Evolutionary conservation across 2,888 invertebrate species (phyloP), one percentile per base, ranked within the genome.

Genomic region (Rhopalosiphum nymphaeae): DNA sequence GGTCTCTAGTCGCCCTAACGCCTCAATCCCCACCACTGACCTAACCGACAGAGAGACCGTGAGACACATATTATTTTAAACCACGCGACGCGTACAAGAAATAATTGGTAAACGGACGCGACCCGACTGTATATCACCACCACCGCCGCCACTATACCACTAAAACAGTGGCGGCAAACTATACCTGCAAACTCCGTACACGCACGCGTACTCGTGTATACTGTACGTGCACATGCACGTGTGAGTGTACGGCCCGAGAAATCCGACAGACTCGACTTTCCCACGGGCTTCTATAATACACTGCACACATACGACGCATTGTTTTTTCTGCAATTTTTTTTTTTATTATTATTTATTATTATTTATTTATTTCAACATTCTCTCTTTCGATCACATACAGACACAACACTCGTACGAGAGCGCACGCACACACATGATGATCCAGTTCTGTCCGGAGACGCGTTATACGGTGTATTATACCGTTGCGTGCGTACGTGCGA

Each of bases 31-130:
- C 67, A 78, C 5, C 67, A 78, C n/a, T 78, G 67, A 36, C 67
- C 16, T 36, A 36, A 36, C 67, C 67, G 16, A 78, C 21, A 36
- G 67, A 46, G 67, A 46, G 46, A 91, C 85, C 91, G 91, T 91
- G 91, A 91, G 91, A 91, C 91, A 46, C 85, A 78, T 46, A 49
- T 16, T 36, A 26, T 42, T 56, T 49, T 46, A 67, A 67, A 67
- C 67, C 67, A 46, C 46, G 86, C 44, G 44, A 44, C 85, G 89
- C 90, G 90, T 36, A 67, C 67, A 93, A 78, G 78, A 93, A 93
- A 89, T 93, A 93, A 93, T 93, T 93, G 93, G 93, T 93, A 89
- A 89, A 89, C 93, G 93, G 56, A 93, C 93, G 89, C 93, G 93
- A 93, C 89, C 89, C 78, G 93, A 93, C 93, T 93, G 89, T 29